These are phyloP conservation scores for Xylocopa sonorina DNA, from an alignment of 1,140 invertebrate species.

Conservation along the genomic window DNA sequence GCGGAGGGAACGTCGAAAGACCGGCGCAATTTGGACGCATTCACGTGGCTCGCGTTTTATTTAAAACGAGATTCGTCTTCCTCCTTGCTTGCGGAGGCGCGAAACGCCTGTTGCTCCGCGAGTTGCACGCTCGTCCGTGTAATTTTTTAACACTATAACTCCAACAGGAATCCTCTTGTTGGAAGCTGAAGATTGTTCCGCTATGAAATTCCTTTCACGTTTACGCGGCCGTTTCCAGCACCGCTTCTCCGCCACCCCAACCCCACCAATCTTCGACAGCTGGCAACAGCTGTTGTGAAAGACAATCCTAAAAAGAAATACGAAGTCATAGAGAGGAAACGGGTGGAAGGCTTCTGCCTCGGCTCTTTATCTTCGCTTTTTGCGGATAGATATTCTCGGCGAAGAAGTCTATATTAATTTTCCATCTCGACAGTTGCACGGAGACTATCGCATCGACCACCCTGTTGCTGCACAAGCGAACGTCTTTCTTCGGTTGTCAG, in stretches of 20 bases:
- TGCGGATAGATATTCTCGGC: conserved; percentile 22
- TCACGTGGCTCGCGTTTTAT: conserved; percentile 22
- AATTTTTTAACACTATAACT: conserved; percentile 55
- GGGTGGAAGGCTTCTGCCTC: conserved; percentile 23
- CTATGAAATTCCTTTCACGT: conserved; percentile 67
- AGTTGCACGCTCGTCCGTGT: conserved; percentile 15
- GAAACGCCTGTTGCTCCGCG: conserved; percentile 47
- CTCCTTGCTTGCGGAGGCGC: neutral
- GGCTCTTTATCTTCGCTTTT: conserved; percentile 51
- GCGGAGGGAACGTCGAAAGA: neutral
- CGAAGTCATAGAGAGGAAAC: conserved; percentile 44
- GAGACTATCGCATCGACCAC: neutral
- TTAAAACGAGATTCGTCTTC: neutral
- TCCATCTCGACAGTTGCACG: conserved; percentile 22
- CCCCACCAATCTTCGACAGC: conserved; percentile 60
- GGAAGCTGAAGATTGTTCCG: conserved; percentile 49
- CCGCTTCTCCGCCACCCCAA: conserved; percentile 41
- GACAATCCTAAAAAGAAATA: conserved; percentile 57
- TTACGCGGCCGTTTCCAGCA: conserved; percentile 53
- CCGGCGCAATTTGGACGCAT: conserved; percentile 26
- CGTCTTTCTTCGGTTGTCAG: too few relatives aligned
- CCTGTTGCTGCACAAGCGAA: too few relatives aligned
- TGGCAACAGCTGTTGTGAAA: conserved; percentile 68
- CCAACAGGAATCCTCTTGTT: conserved; percentile 9
- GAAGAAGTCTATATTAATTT: conserved; percentile 55